Evolutionary conservation across 2,888 invertebrate genomes (phyloP), one percentile per base, ranked within the genome.

Genomic region (Meteorus cinctellus): DNA sequence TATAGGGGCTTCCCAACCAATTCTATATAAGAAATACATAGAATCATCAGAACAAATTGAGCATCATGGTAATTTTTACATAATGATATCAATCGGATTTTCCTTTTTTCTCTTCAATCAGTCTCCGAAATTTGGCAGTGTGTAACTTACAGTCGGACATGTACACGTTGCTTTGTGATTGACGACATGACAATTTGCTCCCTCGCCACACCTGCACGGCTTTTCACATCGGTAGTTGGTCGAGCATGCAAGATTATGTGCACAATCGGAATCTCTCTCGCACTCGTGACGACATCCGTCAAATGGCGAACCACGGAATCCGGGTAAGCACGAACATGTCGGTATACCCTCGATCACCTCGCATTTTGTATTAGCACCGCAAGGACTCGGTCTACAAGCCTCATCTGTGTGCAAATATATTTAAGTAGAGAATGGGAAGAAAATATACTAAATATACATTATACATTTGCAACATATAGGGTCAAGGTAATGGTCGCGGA

Each of bases 251-350:
- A 94, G 93, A 80, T 94, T 92, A 24, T 92, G 88, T 1, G 93
- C 91, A 84, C 96, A 96, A 83, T 96, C 96, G 34, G 91, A 90
- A 85, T 96, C 95, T 10, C 92, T 92, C 75, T 96, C 96, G 85
- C 96, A 96, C 89, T 96, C 96, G 86, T 96, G 96, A 14, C 94
- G 92, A 85, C 96, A 97, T 1, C 96, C 96, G 34, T 91, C 88
- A 68, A 95, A 87, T 12, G 96, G 95, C 79, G 95, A 94, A 63
- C 96, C 96, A 90, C 93, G 90, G 90, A 92, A 95, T 84, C 96
- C 94, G 59, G 94, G 93, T 68, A 94, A 89, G 83, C 96, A 97
- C 69, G 94, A 94, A 86, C 97, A 97, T 12, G 95, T 94, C 0
- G 96, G 95, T 24, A 95, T 93, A 81, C 93, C 93, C 86, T 94